Percentiles rank a stretch among this genome's conserved stretches.
Evolutionary conservation across 2,113 vertebrate species (phyloP).

Genomic region (Hiodon tergisus): DNA sequence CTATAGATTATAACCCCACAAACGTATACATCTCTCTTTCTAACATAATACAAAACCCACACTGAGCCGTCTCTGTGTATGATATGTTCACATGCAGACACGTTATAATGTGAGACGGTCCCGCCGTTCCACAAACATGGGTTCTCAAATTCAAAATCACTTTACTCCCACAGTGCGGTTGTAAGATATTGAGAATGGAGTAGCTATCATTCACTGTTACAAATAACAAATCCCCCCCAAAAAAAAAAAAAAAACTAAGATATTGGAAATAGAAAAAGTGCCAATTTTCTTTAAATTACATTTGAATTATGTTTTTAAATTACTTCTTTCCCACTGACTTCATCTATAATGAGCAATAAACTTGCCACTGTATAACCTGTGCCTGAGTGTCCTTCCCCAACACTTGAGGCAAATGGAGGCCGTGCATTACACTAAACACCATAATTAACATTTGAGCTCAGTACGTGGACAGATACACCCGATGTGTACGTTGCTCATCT

Average conservation of each 20-base stretch:
- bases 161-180: neutral
- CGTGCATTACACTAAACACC: conserved; percentile 15
- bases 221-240: neutral
- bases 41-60: too few species aligned
- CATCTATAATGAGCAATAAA: neutral
- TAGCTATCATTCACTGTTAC: neutral
- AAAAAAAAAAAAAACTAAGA: neutral
- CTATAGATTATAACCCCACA: too few species aligned
- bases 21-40: too few species aligned
- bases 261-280: neutral
- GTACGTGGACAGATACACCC: neutral
- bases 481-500: conserved; percentile 1
- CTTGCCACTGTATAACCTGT: neutral
- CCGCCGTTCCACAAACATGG: conserved; percentile 3
- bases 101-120: neutral
- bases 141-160: neutral
- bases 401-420: neutral
- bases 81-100: too few species aligned
- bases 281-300: neutral
- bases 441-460: conserved; percentile 25
- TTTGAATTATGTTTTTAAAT: neutral
- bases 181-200: conserved; percentile 3
- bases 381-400: neutral
- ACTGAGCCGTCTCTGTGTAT: too few species aligned
- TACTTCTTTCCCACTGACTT: neutral